These are phyloP conservation scores for Acyrthosiphon pisum DNA, from an alignment of 1,140 invertebrate species.

Conservation along the genomic window DNA sequence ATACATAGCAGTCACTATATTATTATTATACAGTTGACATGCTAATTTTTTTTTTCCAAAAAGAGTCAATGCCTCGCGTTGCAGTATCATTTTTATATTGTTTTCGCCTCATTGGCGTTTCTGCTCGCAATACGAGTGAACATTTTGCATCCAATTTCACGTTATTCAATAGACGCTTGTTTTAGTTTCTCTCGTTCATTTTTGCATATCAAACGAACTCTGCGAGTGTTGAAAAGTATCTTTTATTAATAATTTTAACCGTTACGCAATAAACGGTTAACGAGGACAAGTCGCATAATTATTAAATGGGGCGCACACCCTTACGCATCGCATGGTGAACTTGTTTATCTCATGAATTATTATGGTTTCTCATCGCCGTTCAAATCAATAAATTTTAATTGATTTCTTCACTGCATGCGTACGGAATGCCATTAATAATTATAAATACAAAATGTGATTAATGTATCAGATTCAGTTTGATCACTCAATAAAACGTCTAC, in stretches of 20 bases:
- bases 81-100: slow-evolving; percentile 29
- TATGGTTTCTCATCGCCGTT: background rate
- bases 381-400: slow-evolving; percentile 19
- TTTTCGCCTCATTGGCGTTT: slow-evolving; percentile 33
- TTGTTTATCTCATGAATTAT: background rate
- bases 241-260: slow-evolving; percentile 21
- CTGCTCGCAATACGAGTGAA: background rate
- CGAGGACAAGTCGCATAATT: slow-evolving; percentile 27
- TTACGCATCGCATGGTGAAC: background rate
- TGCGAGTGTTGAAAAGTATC: background rate
- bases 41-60: slow-evolving; percentile 3
- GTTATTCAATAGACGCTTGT: slow-evolving; percentile 10
- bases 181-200: slow-evolving; percentile 10
- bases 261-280: background rate
- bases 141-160: slow-evolving; percentile 21
- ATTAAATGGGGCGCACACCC: background rate
- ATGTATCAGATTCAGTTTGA: background rate
- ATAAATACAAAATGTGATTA: background rate
- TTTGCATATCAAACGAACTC: slow-evolving; percentile 34
- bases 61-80: background rate
- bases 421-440: background rate
- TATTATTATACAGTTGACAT: slow-evolving; percentile 33
- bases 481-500: background rate
- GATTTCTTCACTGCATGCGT: background rate
- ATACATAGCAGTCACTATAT: background rate